phyloP scores from a whole-genome alignment of 1,140 invertebrate species.

The Penaeus japonicus region DNA sequence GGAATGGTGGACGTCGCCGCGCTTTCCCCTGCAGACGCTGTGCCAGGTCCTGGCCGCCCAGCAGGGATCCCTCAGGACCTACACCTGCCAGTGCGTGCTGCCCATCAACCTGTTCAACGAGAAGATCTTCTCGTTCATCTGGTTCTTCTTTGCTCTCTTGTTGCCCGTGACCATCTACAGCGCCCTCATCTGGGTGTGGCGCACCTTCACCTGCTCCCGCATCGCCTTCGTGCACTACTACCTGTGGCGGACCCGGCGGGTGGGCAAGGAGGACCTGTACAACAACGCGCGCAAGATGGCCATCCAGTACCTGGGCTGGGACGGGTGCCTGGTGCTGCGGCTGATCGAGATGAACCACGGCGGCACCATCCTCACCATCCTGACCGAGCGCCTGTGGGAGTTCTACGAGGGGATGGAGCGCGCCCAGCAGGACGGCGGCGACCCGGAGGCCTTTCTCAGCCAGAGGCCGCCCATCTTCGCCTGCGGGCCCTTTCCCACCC shows the following conservation, averaged over 20 bases:
- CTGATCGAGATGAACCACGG: constrained; percentile 66
- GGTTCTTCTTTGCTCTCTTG: constrained; percentile 65
- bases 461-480: constrained; percentile 58
- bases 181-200: constrained; percentile 65
- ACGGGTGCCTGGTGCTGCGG: constrained; percentile 65
- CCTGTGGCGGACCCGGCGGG: constrained; percentile 63
- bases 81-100: constrained; percentile 68
- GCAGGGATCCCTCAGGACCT: constrained; percentile 63
- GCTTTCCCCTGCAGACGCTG: constrained; percentile 64
- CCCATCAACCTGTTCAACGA: constrained; percentile 71
- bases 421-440: constrained; percentile 58
- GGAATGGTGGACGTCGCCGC: constrained; percentile 64
- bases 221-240: constrained; percentile 64
- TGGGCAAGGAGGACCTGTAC: constrained; percentile 62
- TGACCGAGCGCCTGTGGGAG: constrained; percentile 58
- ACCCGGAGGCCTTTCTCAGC: constrained; percentile 55
- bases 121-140: constrained; percentile 68
- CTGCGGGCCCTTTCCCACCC: constrained; percentile 54
- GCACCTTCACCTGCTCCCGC: constrained; percentile 62
- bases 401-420: constrained; percentile 59
- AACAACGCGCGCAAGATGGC: constrained; percentile 63
- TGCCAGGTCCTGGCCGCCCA: constrained; percentile 64
- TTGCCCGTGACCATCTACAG: constrained; percentile 63
- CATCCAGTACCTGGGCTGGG: constrained; percentile 64
- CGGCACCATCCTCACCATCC: constrained; percentile 62